Evolutionary conservation across 2,888 invertebrate species (phyloP), one percentile per base, ranked within the genome.

Genomic region (Pachycephus smyrnensis): DNA sequence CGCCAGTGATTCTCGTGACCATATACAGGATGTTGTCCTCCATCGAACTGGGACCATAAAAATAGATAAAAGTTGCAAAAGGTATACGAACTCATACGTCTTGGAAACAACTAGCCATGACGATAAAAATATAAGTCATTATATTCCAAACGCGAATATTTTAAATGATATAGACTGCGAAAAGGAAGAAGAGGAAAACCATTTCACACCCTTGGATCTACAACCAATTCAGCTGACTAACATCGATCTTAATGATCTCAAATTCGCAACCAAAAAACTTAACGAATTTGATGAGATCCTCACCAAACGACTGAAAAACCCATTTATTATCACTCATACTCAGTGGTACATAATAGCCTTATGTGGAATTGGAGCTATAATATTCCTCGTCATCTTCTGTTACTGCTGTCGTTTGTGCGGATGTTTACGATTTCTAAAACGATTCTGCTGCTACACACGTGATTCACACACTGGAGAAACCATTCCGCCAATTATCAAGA

Each of bases 401-500:
- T 30, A 69, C 12, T 69, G 11, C n/a, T 69, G 69, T 23, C n/a
- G n/a, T 74, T 71, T 80, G 77, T 77, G 77, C 69, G 77, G 77
- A 32, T 80, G 79, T 33, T 68, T 73, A 23, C 11, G 31, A 30
- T 35, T 75, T 73, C 15, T 81, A 30, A 76, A 77, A 74, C 71
- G 77, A 15, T 40, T 80, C 12, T 80, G 40, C 68, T 78, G 76
- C 33, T 80, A 78, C n/a, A 79, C 78, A 11, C 75, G 68, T 31
- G 68, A 69, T 15, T 71, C 78, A 15, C 55, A n/a, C 12, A 74
- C 33, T 37, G 80, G 81, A 1, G 80, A 84, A 75, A 73, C 80
- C 4, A 1, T 82, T 3, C 81, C 82, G 32, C 83, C 81, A 31
- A 77, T 82, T 32, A 84, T 84, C 3, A 82, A 81, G 31, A 83